Evolutionary conservation across 2,888 invertebrate species (phyloP).

Genomic region (Mystacides longicornis): DNA sequence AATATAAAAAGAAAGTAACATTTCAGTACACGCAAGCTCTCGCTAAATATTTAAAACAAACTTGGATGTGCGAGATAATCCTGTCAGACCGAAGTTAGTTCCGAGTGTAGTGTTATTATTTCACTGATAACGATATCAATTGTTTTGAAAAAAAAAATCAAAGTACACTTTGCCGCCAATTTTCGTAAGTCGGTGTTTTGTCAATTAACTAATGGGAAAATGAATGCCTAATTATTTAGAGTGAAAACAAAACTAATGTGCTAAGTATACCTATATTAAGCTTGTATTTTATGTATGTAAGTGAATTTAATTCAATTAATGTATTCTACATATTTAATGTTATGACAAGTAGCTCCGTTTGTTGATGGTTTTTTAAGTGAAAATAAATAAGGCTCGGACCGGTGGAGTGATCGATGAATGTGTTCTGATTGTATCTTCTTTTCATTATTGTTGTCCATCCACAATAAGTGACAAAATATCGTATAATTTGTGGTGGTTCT

Average conservation of each 20-base stretch:
- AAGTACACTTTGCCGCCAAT: not conserved
- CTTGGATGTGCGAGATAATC: no score
- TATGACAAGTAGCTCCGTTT: no score
- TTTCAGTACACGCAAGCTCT: not conserved
- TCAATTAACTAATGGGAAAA: not conserved
- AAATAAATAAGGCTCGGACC: no score
- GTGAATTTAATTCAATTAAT: not conserved
- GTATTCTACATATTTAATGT: not conserved
- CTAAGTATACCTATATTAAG: not conserved
- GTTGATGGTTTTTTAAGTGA: no score
- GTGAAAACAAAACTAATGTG: not conserved
- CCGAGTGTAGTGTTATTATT: no score
- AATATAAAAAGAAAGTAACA: conserved; percentile 2
- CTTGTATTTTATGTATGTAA: not conserved
- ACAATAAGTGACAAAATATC: no score
- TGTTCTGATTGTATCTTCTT: no score
- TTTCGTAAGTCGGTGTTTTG: not conserved
- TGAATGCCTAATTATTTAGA: not conserved
- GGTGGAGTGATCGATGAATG: no score
- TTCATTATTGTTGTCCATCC: no score
- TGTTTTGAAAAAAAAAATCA: not conserved
- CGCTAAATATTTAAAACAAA: no score
- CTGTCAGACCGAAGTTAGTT: no score
- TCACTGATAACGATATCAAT: not conserved
- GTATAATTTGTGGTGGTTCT: no score